A percentile compares a stretch with the other conserved stretches of the same genome.
Conservation (phyloP, 2,888 invertebrate genomes). For the Harpalus rubripes region DNA sequence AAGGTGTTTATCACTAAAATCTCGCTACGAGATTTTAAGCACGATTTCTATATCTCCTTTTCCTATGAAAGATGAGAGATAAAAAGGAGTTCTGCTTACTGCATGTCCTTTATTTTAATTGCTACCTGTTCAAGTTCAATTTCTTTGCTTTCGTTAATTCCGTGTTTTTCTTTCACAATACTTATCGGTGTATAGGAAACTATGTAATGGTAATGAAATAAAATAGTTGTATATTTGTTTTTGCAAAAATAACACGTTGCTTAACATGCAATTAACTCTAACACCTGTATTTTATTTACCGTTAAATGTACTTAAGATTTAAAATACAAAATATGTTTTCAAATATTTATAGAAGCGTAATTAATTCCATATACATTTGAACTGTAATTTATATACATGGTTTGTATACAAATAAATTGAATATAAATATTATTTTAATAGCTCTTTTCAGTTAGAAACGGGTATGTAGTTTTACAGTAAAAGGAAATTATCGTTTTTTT, state of each 20-base stretch:
- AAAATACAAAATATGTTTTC: conserved; percentile 28
- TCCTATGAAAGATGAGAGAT: too few species aligned
- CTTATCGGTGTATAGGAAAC: not conserved
- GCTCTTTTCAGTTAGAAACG: too few species aligned
- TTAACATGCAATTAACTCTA: conserved; percentile 39
- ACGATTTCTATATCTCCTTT: too few species aligned
- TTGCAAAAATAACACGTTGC: conserved; percentile 41
- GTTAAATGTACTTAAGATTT: conserved; percentile 46
- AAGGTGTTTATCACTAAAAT: too few species aligned
- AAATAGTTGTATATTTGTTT: conserved; percentile 13
- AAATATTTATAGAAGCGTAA: conserved; percentile 19
- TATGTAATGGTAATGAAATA: conserved; percentile 13
- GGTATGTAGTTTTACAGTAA: too few species aligned
- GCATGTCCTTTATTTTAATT: too few species aligned
- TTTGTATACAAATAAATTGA: not conserved
- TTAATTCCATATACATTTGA: conserved; percentile 7
- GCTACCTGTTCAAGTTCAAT: not conserved
- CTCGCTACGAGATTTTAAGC: too few species aligned
- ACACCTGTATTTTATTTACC: conserved; percentile 44
- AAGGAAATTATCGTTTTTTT: not conserved
- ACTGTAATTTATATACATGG: conserved; percentile 6
- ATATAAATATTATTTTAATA: too few species aligned
- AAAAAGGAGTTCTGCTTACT: too few species aligned
- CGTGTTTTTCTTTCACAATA: conserved; percentile 43
- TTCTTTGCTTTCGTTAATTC: conserved; percentile 4